A percentile compares a stretch with the other conserved stretches of the same genome.
These are phyloP conservation scores for Limnephilus rhombicus DNA, from an alignment of 2,888 invertebrate species.

Conservation along the genomic window DNA sequence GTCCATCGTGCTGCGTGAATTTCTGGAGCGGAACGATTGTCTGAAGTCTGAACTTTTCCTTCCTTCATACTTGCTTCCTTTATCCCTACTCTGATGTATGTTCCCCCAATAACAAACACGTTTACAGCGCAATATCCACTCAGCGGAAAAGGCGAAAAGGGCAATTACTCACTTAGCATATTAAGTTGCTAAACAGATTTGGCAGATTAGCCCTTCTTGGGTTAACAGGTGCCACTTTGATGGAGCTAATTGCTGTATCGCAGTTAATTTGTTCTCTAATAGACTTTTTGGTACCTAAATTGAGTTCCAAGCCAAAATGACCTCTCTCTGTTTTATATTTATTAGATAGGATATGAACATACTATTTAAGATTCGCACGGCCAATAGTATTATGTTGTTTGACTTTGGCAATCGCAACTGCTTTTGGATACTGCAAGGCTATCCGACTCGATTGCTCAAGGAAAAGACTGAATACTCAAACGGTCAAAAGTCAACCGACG, in stretches of 20 bases:
- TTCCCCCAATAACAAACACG: background rate
- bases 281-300: background rate
- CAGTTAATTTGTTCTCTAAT: background rate
- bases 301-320: background rate
- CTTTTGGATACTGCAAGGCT: background rate
- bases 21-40: background rate
- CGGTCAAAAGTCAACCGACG: background rate
- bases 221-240: background rate
- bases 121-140: background rate
- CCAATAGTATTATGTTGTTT: background rate
- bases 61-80: background rate
- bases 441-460: background rate
- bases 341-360: background rate
- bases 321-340: background rate
- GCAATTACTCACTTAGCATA: background rate
- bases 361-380: background rate
- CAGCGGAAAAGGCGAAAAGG: background rate
- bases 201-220: background rate
- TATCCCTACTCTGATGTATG: background rate
- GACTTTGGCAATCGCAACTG: background rate
- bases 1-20: background rate
- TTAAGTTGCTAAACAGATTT: background rate
- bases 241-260: background rate
- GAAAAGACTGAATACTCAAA: background rate
- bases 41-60: background rate